Evolutionary conservation across 92 coral and sea anemone genomes (phyloP), one percentile per base, ranked within the genome.

Genomic region (Bergia puertoricense): DNA sequence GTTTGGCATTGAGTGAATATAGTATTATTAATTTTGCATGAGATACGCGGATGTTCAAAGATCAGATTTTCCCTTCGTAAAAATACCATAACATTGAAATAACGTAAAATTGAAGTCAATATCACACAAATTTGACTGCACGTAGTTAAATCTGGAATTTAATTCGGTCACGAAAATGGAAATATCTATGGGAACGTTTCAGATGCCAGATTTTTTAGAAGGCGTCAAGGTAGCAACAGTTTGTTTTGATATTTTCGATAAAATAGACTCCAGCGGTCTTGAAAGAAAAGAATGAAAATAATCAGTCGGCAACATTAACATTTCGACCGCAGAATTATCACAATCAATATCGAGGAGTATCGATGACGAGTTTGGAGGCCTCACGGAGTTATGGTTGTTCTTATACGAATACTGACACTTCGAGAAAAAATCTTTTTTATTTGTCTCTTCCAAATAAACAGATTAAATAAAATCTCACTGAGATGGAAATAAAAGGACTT

Each of bases 151-250:
- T 23, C 85, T 76, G 83, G 48, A 39, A 56, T 6, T 1, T 23
- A 37, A 71, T 76, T 81, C 57, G 45, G 44, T 59, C 73, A 66
- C 82, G 59, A 14, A 42, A 45, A 16, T 6, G 45, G 66, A 69
- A 15, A 44, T 72, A 36, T 46, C 36, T 23, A 2, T 4, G 42
- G 23, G 36, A 16, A 30, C 59, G 56, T 84, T 42, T 14, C 86
- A 48, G 38, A 36, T n/a, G 39, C 20, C 48, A 82, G 39, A 42
- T 45, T 71, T 30, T 57, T 84, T 71, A 69, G 87, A 84, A 71
- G 87, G 87, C 87, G 75, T 69, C 77, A 84, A 84, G 79, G 72
- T 84, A 84, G 87, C 87, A 84, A 69, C 79, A 44, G n/a, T 44
- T 10, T 84, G 77, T 84, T 80, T 69, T 68, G 77, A 83, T 83